phyloP scores from a whole-genome alignment of 2,113 vertebrate genomes.

The Tachysurus fulvidraco region DNA sequence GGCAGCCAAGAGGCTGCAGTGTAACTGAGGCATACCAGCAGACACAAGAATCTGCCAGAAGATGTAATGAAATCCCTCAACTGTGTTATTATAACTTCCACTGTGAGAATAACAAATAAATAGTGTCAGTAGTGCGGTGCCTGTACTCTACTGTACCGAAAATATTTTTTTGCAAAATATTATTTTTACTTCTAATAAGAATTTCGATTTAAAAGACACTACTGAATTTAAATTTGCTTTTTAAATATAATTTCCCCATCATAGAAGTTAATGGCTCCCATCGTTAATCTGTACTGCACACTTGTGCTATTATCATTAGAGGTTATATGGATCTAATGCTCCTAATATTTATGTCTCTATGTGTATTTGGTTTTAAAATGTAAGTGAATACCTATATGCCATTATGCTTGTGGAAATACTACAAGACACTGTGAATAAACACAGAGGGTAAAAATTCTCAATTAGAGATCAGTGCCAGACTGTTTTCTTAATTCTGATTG shows the following conservation, averaged over 20 bases:
- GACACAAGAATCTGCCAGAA: conserved; percentile 30
- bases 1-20: conserved; percentile 39
- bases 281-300: neutral
- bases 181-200: neutral
- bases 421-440: neutral
- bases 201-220: neutral
- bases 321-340: neutral
- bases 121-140: neutral
- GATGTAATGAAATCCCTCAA: conserved; percentile 32
- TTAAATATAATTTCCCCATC: neutral
- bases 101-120: conserved; percentile 15
- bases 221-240: neutral
- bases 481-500: neutral
- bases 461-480: neutral
- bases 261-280: neutral
- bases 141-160: neutral
- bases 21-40: conserved; percentile 41
- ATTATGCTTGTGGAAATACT: neutral
- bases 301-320: neutral
- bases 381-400: neutral
- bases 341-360: neutral
- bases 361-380: neutral
- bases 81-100: conserved; percentile 7
- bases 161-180: neutral
- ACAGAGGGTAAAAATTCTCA: neutral